phyloP scores from a whole-genome alignment of 2,888 invertebrate genomes.

The Leucoma salicis region DNA sequence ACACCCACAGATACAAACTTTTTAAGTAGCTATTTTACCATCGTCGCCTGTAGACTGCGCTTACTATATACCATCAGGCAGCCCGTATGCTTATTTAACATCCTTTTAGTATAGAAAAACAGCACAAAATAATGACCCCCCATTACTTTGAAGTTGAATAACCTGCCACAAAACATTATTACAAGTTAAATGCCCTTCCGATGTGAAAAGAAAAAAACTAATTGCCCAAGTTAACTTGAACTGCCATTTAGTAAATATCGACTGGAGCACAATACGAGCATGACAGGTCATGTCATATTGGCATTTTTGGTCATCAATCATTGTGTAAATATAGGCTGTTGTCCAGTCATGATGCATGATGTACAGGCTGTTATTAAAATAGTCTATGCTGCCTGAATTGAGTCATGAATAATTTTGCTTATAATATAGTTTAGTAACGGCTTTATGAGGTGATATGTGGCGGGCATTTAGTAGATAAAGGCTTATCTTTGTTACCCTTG shows the following conservation, averaged over 20 bases:
- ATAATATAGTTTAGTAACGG: too few relatives aligned
- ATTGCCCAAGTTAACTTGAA: constrained; percentile 20
- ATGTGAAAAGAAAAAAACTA: constrained; percentile 11
- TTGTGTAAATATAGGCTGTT: constrained; percentile 16
- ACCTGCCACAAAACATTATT: constrained; percentile 2
- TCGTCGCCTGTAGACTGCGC: too few relatives aligned
- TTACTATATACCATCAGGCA: too few relatives aligned
- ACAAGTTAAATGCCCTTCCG: constrained; percentile 12
- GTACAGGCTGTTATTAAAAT: constrained; percentile 24
- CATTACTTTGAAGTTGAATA: constrained; percentile 3
- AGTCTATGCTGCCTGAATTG: constrained; percentile 19
- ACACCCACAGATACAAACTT: too few relatives aligned
- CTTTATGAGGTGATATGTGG: too few relatives aligned
- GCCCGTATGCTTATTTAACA: too few relatives aligned
- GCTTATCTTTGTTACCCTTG: too few relatives aligned
- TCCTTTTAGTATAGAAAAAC: neutral
- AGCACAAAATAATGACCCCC: too few relatives aligned
- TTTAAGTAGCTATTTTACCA: too few relatives aligned
- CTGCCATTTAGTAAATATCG: constrained; percentile 15
- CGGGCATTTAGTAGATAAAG: too few relatives aligned
- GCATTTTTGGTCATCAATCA: constrained; percentile 29
- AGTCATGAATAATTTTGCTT: constrained; percentile 11
- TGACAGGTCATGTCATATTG: constrained; percentile 32
- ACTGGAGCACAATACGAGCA: constrained; percentile 11
- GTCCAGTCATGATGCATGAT: constrained; percentile 20